Percentiles rank a stretch among this genome's conserved stretches.
phyloP scores from a whole-genome alignment of 2,888 invertebrate species.

The Tipula vernalis region DNA sequence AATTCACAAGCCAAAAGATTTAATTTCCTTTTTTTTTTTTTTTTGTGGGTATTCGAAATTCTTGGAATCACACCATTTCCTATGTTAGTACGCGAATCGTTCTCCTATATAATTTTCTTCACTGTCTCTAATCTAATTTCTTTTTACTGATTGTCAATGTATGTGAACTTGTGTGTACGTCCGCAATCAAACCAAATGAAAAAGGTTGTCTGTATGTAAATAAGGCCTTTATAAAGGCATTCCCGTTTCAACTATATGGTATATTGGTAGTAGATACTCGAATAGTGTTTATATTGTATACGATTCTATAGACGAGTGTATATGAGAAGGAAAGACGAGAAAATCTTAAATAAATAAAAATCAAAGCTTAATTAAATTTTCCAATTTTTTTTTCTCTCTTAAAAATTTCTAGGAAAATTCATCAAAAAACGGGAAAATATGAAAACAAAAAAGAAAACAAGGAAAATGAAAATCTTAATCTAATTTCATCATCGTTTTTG shows the following conservation, averaged over 20 bases:
- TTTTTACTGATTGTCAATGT: not conserved
- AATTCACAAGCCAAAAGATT: too few relatives aligned
- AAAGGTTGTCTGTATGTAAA: not conserved
- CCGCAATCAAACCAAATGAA: not conserved
- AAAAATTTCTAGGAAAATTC: not conserved
- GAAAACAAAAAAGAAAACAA: not conserved
- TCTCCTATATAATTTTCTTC: too few relatives aligned
- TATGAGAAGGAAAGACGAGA: not conserved
- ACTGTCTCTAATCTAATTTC: not conserved
- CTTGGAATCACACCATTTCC: too few relatives aligned
- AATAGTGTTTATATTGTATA: not conserved
- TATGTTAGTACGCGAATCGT: too few relatives aligned
- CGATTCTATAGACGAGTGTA: not conserved
- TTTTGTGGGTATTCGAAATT: too few relatives aligned
- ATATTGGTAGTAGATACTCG: too few relatives aligned
- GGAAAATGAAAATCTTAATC: not conserved
- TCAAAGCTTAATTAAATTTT: not conserved
- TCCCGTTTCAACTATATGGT: not conserved
- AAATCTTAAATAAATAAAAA: not conserved
- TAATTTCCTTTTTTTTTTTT: too few relatives aligned
- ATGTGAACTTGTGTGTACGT: not conserved
- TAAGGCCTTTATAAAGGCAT: not conserved
- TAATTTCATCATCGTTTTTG: not conserved
- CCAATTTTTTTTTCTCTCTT: not conserved
- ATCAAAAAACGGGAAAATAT: not conserved